phyloP scores from a whole-genome alignment of 2,888 invertebrate genomes.

The Calameuta filiformis region DNA sequence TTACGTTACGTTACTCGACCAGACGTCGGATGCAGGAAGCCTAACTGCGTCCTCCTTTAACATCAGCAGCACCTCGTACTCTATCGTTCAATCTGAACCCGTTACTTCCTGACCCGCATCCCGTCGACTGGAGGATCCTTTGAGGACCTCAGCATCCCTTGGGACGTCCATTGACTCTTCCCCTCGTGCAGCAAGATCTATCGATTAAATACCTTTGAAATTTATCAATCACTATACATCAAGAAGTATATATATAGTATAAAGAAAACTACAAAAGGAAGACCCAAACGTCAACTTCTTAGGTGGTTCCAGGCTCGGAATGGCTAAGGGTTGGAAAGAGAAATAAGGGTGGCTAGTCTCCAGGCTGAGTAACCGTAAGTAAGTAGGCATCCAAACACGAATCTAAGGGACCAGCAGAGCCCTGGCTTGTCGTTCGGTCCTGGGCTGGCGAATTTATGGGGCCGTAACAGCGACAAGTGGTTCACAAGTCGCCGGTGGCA shows the following conservation, averaged over 20 bases:
- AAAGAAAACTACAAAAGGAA: not conserved
- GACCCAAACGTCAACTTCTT: not conserved
- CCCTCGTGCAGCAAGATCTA: not conserved
- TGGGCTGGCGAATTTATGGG: conserved; percentile 69
- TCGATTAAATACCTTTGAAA: not conserved
- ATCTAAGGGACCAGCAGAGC: conserved; percentile 41
- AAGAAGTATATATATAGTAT: not conserved
- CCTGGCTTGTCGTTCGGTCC: conserved; percentile 39
- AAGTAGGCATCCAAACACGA: conserved; percentile 50
- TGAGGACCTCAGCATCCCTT: not conserved
- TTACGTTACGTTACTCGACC: conserved; percentile 49
- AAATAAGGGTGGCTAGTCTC: not conserved
- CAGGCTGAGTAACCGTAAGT: conserved; percentile 39
- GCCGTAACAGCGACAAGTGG: conserved; percentile 74
- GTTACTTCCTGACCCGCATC: not conserved
- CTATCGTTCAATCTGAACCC: not conserved
- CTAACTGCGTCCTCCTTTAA: conserved; percentile 25
- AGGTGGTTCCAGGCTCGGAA: not conserved
- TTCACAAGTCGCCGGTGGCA: conserved; percentile 72
- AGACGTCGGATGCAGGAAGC: conserved; percentile 61
- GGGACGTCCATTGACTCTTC: not conserved
- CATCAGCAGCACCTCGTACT: not conserved
- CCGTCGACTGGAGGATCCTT: not conserved
- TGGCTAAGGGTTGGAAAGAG: not conserved
- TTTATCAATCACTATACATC: not conserved